phyloP scores from a whole-genome alignment of 2,113 vertebrate genomes.

The Cettia cetti region DNA sequence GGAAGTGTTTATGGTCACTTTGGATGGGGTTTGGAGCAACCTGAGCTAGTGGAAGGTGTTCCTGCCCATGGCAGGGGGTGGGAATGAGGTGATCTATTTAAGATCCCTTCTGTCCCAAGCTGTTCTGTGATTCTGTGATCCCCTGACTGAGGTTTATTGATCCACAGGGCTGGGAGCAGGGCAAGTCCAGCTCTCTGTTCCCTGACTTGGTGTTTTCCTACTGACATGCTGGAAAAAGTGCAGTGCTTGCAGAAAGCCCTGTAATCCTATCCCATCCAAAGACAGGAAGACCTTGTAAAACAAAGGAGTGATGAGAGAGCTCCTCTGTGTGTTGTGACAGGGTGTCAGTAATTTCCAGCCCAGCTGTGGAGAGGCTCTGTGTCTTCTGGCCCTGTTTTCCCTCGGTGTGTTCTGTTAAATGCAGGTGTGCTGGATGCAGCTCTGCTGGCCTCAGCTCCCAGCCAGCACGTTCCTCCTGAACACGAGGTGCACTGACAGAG shows the following conservation, averaged over 20 bases:
- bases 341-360: constrained; percentile 17
- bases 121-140: background rate
- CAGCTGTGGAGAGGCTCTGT: constrained; percentile 4
- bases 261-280: constrained; percentile 31
- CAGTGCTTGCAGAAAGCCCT: constrained; percentile 26
- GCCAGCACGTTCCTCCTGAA: background rate
- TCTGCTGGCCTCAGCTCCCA: background rate
- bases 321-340: constrained; percentile 35
- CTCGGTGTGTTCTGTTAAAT: fast-evolving
- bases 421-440: constrained; percentile 19
- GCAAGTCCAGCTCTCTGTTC: background rate
- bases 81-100: background rate
- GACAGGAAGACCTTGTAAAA: constrained; percentile 46
- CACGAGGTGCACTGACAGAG: background rate
- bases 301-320: constrained; percentile 18
- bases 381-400: background rate
- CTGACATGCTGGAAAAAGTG: background rate
- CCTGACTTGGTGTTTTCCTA: background rate
- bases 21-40: background rate
- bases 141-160: background rate
- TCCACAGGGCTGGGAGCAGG: background rate
- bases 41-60: background rate
- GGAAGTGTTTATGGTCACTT: background rate
- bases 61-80: background rate
- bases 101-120: background rate